Base-by-base conservation (phyloP, 2,888 invertebrate species). In the Synanthedon tipuliformis region DNA sequence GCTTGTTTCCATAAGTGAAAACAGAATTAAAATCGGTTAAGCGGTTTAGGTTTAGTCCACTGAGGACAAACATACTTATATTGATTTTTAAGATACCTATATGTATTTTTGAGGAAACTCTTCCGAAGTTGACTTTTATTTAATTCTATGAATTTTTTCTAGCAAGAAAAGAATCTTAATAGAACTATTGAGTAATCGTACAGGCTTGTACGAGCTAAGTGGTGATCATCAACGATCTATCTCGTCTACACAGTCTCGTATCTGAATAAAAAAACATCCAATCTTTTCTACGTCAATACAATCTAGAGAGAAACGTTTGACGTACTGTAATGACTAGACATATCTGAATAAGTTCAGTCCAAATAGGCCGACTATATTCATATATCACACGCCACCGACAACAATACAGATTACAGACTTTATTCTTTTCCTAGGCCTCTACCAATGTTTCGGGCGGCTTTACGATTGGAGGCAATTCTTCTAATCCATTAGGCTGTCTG, bases 401-500 rank as follows among this genome's bases (percentile, higher is more conserved):
- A 71, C 69, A 69, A 71, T 68, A 73, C 70, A 72, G 70, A 73
- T 71, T 67, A 70, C 68, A 67, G 63, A 68, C 68, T 73, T 73
- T 74, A 75, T 78, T 78, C 69, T 78, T 76, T 70, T 67, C 67
- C 66, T 76, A 75, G 73, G 70, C 73, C 64, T 71, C 63, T 68
- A 69, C 68, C 75, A 73, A 74, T 75, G 75, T 73, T 73, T 70
- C 68, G 68, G 76, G 68, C 59, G 68, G 60, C 71, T 79, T 80
- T 79, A 81, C 78, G 79, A 78, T 80, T 79, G 77, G 65, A 76
- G 73, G 79, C 81, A 82, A 79, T 83, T 81, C 80, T 82, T 83
- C 80, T 86, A 87, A 87, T 87, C 84, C 86, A 87, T 87, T 86
- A 85, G 79, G 69, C 71, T 68, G 76, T 81, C 78, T 80, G 76